phyloP scores from a whole-genome alignment of 1,140 invertebrate species.

The Oncopeltus fasciatus region DNA sequence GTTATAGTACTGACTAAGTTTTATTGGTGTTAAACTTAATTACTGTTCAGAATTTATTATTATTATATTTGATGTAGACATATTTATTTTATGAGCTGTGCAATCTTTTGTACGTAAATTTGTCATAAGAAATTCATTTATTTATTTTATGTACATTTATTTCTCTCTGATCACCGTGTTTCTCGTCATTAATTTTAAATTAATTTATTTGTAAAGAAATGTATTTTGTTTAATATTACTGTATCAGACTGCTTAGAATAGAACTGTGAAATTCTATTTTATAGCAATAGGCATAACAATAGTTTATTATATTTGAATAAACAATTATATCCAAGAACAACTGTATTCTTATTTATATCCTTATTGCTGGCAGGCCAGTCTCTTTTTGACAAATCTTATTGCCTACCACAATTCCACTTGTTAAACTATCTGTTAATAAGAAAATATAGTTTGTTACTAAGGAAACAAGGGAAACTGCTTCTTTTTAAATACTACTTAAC shows the following conservation, averaged over 20 bases:
- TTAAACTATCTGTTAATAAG: too few species aligned
- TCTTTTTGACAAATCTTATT: too few species aligned
- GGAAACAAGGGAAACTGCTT: too few species aligned
- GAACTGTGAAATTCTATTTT: neutral
- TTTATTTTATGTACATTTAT: neutral
- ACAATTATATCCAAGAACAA: constrained; percentile 2
- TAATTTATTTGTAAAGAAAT: constrained; percentile 9
- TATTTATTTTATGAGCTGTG: neutral
- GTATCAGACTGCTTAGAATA: constrained; percentile 4
- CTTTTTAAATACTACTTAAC: too few species aligned
- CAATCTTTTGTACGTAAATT: neutral
- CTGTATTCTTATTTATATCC: too few species aligned
- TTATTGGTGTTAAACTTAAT: constrained; percentile 1
- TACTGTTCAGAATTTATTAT: constrained; percentile 6
- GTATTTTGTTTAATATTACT: constrained; percentile 7
- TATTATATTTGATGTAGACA: neutral
- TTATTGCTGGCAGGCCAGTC: too few species aligned
- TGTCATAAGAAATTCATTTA: neutral
- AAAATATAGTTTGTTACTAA: too few species aligned
- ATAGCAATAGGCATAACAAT: constrained; percentile 2
- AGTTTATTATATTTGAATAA: constrained; percentile 9
- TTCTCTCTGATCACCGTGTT: neutral
- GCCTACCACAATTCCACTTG: too few species aligned
- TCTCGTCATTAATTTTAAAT: constrained; percentile 6
- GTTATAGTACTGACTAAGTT: neutral